Evolutionary conservation across 92 coral and sea anemone species (phyloP).

Genomic region (Parazoanthus atlanticus): DNA sequence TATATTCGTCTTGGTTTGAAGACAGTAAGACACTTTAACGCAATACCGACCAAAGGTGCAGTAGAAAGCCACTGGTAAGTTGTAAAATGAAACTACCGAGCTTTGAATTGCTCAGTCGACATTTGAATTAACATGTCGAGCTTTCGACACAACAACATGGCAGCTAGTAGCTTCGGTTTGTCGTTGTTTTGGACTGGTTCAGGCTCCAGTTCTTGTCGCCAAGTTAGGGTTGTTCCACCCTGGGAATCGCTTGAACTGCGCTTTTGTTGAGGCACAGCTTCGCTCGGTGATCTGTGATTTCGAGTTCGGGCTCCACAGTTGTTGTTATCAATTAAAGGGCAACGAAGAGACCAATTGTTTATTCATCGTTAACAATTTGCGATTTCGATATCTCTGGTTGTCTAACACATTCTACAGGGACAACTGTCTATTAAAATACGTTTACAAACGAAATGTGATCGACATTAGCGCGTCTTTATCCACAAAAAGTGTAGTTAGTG

Average conservation of each 20-base stretch:
- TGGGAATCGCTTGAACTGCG: not conserved
- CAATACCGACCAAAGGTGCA: not conserved
- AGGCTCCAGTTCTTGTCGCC: not conserved
- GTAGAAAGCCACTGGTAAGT: not conserved
- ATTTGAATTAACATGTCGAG: not conserved
- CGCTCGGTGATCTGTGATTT: too few species aligned
- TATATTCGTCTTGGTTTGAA: not conserved
- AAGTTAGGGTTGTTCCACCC: not conserved
- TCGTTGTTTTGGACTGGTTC: not conserved
- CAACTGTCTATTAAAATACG: not conserved
- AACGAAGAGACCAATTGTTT: not conserved
- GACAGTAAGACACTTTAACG: not conserved
- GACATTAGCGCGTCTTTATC: not conserved
- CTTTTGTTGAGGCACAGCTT: not conserved
- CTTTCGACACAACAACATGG: not conserved
- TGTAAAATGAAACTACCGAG: not conserved
- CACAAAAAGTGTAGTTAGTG: not conserved
- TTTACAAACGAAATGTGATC: not conserved
- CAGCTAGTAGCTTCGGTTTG: not conserved
- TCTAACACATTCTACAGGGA: not conserved
- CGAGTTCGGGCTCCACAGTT: too few species aligned
- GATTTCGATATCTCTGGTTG: not conserved
- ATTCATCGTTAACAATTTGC: not conserved
- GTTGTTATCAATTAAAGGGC: not conserved
- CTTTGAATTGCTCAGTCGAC: not conserved